These are phyloP conservation scores for Porites cylindrica DNA, from an alignment of 92 coral and sea anemone species.

Conservation along the genomic window DNA sequence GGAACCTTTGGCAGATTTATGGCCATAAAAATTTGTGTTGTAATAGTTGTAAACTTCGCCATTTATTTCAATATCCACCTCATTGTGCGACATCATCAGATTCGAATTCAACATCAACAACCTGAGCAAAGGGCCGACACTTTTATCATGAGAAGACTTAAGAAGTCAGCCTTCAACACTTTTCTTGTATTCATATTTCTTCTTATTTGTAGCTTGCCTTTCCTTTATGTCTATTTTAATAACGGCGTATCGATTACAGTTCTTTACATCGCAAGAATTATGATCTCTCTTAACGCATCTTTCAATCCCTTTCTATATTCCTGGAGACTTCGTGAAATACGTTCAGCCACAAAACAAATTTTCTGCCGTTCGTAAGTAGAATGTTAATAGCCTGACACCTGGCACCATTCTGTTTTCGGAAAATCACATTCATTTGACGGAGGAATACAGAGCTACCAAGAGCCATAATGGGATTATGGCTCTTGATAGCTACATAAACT, in stretches of 20 bases:
- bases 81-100: background rate
- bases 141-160: background rate
- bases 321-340: background rate
- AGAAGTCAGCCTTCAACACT: background rate
- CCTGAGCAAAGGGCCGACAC: background rate
- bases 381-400: too few species aligned
- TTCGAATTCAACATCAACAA: background rate
- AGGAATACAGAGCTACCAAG: too few species aligned
- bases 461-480: too few species aligned
- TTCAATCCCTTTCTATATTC: background rate
- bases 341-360: background rate
- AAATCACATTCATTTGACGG: too few species aligned
- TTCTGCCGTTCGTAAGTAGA: background rate
- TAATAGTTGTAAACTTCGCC: background rate
- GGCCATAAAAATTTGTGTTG: background rate
- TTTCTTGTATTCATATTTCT: background rate
- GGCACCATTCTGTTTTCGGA: too few species aligned
- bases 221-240: background rate
- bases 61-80: background rate
- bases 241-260: background rate
- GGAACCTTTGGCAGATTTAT: background rate
- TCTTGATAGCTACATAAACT: too few species aligned
- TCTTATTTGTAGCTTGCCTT: background rate
- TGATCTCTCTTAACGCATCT: background rate
- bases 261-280: background rate